These are phyloP conservation scores for Pseudoips prasinana DNA, from an alignment of 2,888 invertebrate species.

Conservation along the genomic window DNA sequence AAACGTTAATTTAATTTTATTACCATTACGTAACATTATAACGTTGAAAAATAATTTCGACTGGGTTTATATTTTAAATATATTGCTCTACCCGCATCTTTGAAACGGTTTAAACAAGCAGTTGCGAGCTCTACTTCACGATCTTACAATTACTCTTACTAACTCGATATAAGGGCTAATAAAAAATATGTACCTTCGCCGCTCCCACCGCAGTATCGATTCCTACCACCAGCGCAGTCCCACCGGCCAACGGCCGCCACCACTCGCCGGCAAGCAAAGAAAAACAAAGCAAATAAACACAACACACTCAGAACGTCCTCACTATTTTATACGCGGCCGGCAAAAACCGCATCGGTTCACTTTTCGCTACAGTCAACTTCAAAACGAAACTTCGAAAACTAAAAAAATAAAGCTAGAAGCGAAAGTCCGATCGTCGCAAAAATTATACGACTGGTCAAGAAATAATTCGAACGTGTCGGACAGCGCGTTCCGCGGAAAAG, in stretches of 20 bases:
- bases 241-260: conserved; percentile 52
- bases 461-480: conserved; percentile 31
- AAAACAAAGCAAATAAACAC: conserved; percentile 75
- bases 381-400: conserved; percentile 53
- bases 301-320: conserved; percentile 62
- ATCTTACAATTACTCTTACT: no score
- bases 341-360: conserved; percentile 61
- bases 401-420: conserved; percentile 52
- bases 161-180: no score
- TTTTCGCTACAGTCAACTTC: conserved; percentile 58
- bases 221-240: conserved; percentile 67
- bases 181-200: conserved; percentile 58
- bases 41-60: no score
- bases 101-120: no score
- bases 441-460: conserved; percentile 25
- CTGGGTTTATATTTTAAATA: no score
- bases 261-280: conserved; percentile 63
- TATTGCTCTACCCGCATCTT: no score
- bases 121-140: no score
- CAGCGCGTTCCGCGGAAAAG: conserved; percentile 67
- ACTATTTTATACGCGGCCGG: conserved; percentile 56
- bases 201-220: conserved; percentile 78
- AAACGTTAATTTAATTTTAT: no score
- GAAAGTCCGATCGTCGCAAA: conserved; percentile 26
- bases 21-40: no score